Evolutionary conservation across 2,113 vertebrate species (phyloP), one percentile per base, ranked within the genome.

Genomic region (Marmota flaviventris): DNA sequence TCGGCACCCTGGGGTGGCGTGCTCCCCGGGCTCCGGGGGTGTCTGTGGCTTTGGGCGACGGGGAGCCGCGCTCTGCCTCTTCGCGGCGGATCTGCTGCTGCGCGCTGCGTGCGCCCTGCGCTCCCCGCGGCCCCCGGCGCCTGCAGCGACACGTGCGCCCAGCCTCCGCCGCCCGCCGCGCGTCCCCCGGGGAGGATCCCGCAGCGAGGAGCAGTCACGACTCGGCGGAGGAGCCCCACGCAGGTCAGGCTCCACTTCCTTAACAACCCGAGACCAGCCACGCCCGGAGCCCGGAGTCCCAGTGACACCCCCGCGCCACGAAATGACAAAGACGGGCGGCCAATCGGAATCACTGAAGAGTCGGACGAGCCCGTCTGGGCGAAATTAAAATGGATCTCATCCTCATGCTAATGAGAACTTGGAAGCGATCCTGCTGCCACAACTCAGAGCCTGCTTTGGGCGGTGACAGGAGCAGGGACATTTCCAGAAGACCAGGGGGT

Each of bases 151-250:
- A 98, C 96, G 93, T 97, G 96, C 84, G 97, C 96, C 93, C 98
- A 98, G 97, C 98, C 98, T 98, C 96, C 95, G 98, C 94, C 58
- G 96, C 98, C 94, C 97, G 98, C 98, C 97, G 18, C 56, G 98
- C 98, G 98, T 98, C 98, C 98, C 58, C 98, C 96, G 98, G 98
- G 99, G 98, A 99, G 98, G 98, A 98, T 98, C 98, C 97, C 98
- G 98, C 97, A 2, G 61, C 1, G 4, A 98, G 98, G 97, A 98
- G 97, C 98, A 98, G 98, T 99, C 98, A 98, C 95, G 97, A 98
- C 98, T 99, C 97, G 98, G 98, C 96, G 98, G 98, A 98, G 99
- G 97, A 98, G 98, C 98, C 97, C 98, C 98, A 79, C 75, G 92
- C 95, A 91, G 89, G 94, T 96, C 70, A 92, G 91, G 97, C 95